Base-by-base conservation (phyloP, 2,113 vertebrate species). In the Caranx ignobilis region DNA sequence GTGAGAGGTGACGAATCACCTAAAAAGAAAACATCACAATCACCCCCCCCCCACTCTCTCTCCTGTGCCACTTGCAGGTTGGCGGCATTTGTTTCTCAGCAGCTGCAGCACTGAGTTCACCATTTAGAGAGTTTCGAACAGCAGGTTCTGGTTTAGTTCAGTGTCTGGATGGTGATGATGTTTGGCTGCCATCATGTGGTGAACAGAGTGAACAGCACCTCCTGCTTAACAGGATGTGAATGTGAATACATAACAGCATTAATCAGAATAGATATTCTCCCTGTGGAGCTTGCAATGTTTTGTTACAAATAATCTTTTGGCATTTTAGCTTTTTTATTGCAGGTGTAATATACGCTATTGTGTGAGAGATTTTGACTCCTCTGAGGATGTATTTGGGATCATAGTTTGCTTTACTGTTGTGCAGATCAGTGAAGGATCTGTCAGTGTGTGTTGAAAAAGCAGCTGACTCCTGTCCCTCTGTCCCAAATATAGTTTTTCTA, bases 121-220 rank as follows among this genome's bases (percentile, higher is more conserved):
- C 21, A 9, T 52, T 39, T 5, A 26, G 16, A 31, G 32, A 52
- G 41, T 21, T 57, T 57, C 45, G 45, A 37, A 10, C 39, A 21
- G 56, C 55, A 26, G 56, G 10, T n/a, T 57, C 21, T 11, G 11
- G 8, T 48, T 52, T 2, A 1, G 4, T 21, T 37, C 0, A 15
- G 6, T 2, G 16, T 16, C 6, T 32, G 35, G 11, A 5, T 15
- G 18, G 73, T 35, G 31, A 15, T 55, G 79, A 61, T 71, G 82
- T 19, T 43, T 52, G 56, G 45, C 89, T 91, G 86, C 90, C 93
- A 83, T 70, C 92, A n/a, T 85, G 88, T 92, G 92, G 91, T 13
- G 5, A 63, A 47, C 13, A 35, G 0, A 0, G 4, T 4, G 13
- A 68, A 81, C 78, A 63, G 57, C 83, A 79, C 1, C 64, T 3